Base-by-base conservation (phyloP, 1,140 invertebrate genomes). In the Aphaenogaster floridana region DNA sequence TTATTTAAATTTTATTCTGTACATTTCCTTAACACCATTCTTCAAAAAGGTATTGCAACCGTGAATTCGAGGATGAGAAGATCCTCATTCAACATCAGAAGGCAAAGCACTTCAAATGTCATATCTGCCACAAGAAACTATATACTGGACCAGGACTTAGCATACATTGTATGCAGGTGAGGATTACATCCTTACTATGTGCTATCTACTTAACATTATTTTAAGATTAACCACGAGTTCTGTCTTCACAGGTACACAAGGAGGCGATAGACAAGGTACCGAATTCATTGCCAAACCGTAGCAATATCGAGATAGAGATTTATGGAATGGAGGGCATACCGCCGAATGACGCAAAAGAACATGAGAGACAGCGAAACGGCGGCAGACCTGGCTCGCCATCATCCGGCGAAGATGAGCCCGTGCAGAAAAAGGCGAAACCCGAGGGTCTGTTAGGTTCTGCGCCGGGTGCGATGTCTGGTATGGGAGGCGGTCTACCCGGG, bases 251-350 rank as follows among this genome's bases (percentile, higher is more conserved):
- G 98, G 99, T 99, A 71, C 99, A 99, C 95, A 99, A 99, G 96
- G 99, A 99, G 96, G 99, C 99, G 78, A 99, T 99, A 94, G 99
- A 99, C 95, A 99, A 99, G 96, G 99, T 99, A 94, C 99, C 99
- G 88, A 99, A 99, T 96, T 99, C 99, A 80, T 96, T 99, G 92
- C 99, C 99, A 90, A 99, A 99, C 96, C 97, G 99, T 95, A 99
- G 98, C 93, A 99, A 99, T 96, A 99, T 99, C 94, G 99, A 99
- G 96, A 99, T 99, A 95, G 99, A 99, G 97, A 99, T 99, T 93
- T 99, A 99, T 97, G 99, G 99, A 91, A 99, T 99, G 99, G 99
- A 99, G 97, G 99, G 99, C 88, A 99, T 99, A 93, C 99, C 99
- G 36, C 97, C 98, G 88, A 98, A 98, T 93, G 99, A 99, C 96